Conservation (phyloP, 2,888 invertebrate genomes). For the Conistra vaccinii region DNA sequence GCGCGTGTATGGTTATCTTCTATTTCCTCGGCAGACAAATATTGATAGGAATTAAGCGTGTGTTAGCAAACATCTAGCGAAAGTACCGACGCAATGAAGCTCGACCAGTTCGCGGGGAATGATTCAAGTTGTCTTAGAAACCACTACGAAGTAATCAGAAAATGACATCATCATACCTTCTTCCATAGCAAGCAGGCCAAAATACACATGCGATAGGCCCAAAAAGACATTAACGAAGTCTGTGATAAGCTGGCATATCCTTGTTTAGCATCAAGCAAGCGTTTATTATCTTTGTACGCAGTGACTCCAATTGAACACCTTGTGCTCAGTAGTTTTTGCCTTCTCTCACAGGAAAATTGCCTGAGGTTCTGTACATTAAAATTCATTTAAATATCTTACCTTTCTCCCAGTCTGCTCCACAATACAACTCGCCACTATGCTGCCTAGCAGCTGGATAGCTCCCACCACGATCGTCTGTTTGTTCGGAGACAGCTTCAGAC, state of each 20-base stretch:
- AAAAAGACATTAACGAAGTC: neutral
- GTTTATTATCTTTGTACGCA: neutral
- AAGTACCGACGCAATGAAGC: neutral
- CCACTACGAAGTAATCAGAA: neutral
- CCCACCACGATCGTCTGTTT: slow-evolving; percentile 88
- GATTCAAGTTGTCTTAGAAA: neutral
- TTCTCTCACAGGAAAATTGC: neutral
- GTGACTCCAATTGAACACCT: neutral
- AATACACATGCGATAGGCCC: neutral
- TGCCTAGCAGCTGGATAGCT: slow-evolving; percentile 84
- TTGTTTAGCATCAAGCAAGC: neutral
- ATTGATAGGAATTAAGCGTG: too few relatives aligned
- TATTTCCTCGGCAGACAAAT: neutral
- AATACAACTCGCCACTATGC: slow-evolving; percentile 86
- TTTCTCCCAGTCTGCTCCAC: slow-evolving; percentile 88
- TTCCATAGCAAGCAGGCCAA: neutral
- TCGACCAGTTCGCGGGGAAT: neutral
- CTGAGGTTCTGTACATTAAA: neutral
- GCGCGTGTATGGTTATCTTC: neutral
- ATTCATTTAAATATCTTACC: slow-evolving; percentile 69
- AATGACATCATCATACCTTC: neutral
- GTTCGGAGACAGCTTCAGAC: slow-evolving; percentile 85
- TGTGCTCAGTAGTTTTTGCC: neutral
- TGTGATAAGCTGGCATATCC: neutral
- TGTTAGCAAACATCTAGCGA: neutral